Conservation (phyloP, 2,113 vertebrate genomes). For the Thamnaconus septentrionalis region DNA sequence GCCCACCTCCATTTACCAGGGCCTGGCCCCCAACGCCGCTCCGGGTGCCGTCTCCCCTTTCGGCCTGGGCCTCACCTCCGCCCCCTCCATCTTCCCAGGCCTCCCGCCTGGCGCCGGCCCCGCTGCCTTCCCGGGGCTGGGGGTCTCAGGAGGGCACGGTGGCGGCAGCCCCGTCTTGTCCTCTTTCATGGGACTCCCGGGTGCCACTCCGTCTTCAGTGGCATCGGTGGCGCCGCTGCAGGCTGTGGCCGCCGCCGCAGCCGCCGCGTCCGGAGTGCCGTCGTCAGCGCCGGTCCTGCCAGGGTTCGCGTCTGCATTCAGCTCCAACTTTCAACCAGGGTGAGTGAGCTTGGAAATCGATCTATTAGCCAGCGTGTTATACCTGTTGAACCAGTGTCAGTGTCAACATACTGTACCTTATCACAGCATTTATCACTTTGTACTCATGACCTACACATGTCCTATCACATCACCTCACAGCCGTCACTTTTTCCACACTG, state of each 20-base stretch:
- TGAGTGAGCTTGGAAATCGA: constrained; percentile 56
- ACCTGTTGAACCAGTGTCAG: too few species aligned
- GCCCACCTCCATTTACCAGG: constrained; percentile 76
- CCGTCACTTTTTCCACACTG: constrained; percentile 26
- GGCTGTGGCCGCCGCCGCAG: constrained; percentile 75
- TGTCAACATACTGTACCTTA: too few species aligned
- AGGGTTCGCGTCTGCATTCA: constrained; percentile 94
- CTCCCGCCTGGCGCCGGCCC: constrained; percentile 80
- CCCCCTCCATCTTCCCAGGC: constrained; percentile 84
- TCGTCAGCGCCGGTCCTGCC: constrained; percentile 89
- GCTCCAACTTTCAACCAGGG: constrained; percentile 93
- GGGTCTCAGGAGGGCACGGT: constrained; percentile 83
- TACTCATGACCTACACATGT: too few species aligned
- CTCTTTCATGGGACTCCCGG: constrained; percentile 90
- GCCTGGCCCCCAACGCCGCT: constrained; percentile 75
- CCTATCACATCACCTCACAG: too few species aligned
- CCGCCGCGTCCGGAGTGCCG: constrained; percentile 73
- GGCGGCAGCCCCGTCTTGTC: constrained; percentile 87
- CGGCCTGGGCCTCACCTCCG: constrained; percentile 83
- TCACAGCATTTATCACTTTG: too few species aligned
- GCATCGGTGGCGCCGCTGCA: constrained; percentile 86
- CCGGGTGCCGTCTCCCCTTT: constrained; percentile 78
- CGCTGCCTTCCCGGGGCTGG: constrained; percentile 84
- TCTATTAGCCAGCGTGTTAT: background rate
- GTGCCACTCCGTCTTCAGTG: constrained; percentile 82